phyloP scores from a whole-genome alignment of 1,140 invertebrate genomes.

The Tenebrio molitor region DNA sequence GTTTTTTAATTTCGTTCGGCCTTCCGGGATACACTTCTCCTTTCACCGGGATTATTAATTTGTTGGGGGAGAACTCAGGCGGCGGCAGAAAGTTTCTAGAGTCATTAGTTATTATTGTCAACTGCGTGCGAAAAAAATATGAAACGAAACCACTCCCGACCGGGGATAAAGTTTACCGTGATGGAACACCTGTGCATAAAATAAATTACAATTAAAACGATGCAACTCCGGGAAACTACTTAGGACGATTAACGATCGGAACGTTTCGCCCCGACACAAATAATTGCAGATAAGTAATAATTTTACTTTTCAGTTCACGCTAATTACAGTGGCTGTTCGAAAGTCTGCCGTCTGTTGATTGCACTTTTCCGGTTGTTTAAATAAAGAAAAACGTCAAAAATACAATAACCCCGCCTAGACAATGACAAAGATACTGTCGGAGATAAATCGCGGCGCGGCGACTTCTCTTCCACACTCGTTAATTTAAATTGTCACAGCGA shows the following conservation, averaged over 20 bases:
- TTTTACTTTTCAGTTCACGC: constrained; percentile 12
- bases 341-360: not conserved
- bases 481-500: too few species aligned
- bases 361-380: constrained; percentile 14
- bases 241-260: constrained; percentile 17
- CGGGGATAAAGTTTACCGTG: constrained; percentile 10
- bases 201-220: constrained; percentile 34
- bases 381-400: not conserved
- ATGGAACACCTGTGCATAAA: constrained; percentile 28
- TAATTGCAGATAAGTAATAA: constrained; percentile 25
- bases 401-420: too few species aligned
- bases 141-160: too few species aligned
- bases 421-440: too few species aligned
- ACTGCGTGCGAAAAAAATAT: too few species aligned
- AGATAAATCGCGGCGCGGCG: too few species aligned
- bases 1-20: too few species aligned
- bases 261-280: constrained; percentile 11
- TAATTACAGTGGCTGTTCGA: constrained; percentile 1
- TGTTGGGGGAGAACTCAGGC: too few species aligned
- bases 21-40: too few species aligned
- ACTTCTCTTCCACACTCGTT: too few species aligned
- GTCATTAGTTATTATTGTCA: not conserved
- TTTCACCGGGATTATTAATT: too few species aligned
- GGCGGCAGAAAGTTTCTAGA: too few species aligned
- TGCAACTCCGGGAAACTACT: constrained; percentile 28